Evolutionary conservation across 2,113 vertebrate genomes (phyloP).

Genomic region (Tragulus kanchil): DNA sequence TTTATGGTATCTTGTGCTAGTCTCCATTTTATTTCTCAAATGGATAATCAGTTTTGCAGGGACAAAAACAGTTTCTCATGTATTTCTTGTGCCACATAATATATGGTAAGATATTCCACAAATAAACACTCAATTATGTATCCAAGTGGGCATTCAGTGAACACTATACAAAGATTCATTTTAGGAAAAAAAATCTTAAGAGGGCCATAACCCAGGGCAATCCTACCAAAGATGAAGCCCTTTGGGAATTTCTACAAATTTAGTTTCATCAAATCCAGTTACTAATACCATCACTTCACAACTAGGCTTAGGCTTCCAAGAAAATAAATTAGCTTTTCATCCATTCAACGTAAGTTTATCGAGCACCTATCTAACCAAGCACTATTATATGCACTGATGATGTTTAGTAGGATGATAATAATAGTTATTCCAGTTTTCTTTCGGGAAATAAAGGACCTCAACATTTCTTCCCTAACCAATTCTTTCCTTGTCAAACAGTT

Average conservation of each 20-base stretch:
- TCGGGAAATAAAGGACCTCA: conserved; percentile 2
- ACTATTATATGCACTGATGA: neutral
- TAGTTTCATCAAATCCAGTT: neutral
- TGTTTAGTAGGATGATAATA: neutral
- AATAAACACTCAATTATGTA: neutral
- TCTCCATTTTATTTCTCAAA: conserved; percentile 33
- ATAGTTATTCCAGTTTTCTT: neutral
- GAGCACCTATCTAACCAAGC: neutral
- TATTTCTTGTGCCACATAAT: neutral
- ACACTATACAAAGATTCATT: neutral
- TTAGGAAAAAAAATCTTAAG: neutral
- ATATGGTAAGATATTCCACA: neutral
- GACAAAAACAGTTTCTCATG: neutral
- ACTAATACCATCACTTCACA: neutral
- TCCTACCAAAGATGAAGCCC: neutral
- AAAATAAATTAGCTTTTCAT: neutral
- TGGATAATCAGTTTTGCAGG: neutral
- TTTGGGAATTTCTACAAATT: neutral
- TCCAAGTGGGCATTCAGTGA: neutral
- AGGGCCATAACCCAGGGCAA: neutral
- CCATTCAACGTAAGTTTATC: neutral
- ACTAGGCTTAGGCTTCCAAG: neutral
- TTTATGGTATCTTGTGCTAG: neutral
- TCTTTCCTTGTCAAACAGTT: neutral
- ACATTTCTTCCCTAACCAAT: neutral